Evolutionary conservation across 2,113 vertebrate genomes (phyloP).

Genomic region (Hepsetus odoe): DNA sequence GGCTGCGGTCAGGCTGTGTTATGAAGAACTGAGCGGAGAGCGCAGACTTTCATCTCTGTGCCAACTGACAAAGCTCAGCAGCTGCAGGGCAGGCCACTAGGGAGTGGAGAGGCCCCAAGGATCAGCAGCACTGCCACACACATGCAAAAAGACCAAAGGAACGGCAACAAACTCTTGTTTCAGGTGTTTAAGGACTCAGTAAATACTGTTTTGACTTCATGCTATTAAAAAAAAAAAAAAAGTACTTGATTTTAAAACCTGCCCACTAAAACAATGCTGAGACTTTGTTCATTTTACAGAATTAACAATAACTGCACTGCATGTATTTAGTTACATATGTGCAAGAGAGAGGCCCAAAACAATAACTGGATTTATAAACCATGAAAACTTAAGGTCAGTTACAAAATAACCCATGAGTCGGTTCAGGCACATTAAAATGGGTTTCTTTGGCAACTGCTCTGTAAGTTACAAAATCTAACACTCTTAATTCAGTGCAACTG

Average conservation of each 20-base stretch:
- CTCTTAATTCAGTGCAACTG: no score
- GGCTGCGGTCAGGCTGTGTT: neutral
- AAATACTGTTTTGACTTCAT: neutral
- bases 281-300: neutral
- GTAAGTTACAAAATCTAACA: no score
- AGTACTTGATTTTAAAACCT: neutral
- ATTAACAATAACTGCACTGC: neutral
- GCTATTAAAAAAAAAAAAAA: neutral
- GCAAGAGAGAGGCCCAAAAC: conserved; percentile 23
- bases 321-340: conserved; percentile 39
- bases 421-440: no score
- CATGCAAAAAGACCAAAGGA: conserved; percentile 9
- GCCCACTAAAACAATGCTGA: neutral
- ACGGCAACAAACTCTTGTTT: conserved; percentile 1
- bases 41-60: conserved; percentile 38
- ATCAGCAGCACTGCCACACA: neutral
- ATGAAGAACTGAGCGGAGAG: conserved; percentile 12
- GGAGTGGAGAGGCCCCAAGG: conserved; percentile 4
- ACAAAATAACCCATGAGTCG: conserved; percentile 16
- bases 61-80: conserved; percentile 40
- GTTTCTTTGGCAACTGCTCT: no score
- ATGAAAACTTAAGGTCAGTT: conserved; percentile 17
- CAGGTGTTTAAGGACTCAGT: neutral
- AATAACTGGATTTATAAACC: conserved; percentile 38
- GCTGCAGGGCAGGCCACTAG: conserved; percentile 40